A percentile compares a stretch with the other conserved stretches of the same genome.
Conservation (phyloP, 92 coral and sea anemone genomes). For the Montipora capitata region DNA sequence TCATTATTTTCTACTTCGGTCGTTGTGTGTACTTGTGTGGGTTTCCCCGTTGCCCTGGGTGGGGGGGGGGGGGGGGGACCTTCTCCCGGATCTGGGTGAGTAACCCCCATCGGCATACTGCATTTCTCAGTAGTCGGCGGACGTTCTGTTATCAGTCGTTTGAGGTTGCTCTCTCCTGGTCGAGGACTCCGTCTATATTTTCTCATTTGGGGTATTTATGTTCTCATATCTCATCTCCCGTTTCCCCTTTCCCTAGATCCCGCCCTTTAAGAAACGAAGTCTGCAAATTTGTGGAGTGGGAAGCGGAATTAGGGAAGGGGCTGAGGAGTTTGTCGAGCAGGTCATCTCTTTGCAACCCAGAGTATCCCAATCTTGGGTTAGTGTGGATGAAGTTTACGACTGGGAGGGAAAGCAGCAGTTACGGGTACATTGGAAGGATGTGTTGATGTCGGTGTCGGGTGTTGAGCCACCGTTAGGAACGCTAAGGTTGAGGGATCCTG, state of each 20-base stretch:
- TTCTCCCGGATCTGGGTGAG: slow-evolving; percentile 38
- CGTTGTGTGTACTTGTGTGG: not conserved
- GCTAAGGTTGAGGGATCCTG: not conserved
- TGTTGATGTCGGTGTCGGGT: slow-evolving; percentile 21
- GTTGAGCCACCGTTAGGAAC: not conserved
- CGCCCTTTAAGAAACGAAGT: not conserved
- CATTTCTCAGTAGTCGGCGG: slow-evolving; percentile 28
- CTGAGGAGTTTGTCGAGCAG: slow-evolving; percentile 16
- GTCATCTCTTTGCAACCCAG: slow-evolving; percentile 27
- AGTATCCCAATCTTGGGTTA: slow-evolving; percentile 10
- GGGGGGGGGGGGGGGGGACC: not conserved
- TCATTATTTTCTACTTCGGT: not conserved
- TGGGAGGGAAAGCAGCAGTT: slow-evolving; percentile 2
- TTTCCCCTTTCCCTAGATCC: slow-evolving; percentile 20
- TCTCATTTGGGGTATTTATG: not conserved
- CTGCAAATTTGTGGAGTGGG: slow-evolving; percentile 20
- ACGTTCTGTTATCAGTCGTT: slow-evolving; percentile 39
- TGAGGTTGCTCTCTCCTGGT: slow-evolving; percentile 61
- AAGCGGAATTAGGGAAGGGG: slow-evolving; percentile 12
- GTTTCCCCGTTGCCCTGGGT: not conserved
- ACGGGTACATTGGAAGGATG: slow-evolving; percentile 6
- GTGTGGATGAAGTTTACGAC: slow-evolving; percentile 3
- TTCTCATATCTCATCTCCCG: not conserved
- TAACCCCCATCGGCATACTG: slow-evolving; percentile 31
- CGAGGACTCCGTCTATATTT: slow-evolving; percentile 29